Conservation (phyloP, 2,797 vertebrate genomes). For the Anableps anableps region DNA sequence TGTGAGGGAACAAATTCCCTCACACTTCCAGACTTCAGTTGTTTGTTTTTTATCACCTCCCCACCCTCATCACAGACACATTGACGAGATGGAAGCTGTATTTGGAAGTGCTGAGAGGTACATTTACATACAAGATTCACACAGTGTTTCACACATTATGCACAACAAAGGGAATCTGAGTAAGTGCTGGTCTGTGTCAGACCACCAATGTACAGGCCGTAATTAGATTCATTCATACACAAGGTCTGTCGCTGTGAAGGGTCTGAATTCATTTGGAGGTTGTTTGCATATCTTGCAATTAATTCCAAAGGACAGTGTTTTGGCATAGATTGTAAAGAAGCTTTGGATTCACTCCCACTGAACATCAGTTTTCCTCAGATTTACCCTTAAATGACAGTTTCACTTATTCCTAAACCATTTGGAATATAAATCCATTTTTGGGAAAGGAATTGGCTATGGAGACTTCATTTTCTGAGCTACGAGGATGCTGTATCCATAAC, state of each 20-base stretch:
- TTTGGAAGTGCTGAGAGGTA: slow-evolving; percentile 40
- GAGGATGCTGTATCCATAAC: neutral
- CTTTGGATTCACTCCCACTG: slow-evolving; percentile 7
- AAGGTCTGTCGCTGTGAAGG: slow-evolving; percentile 32
- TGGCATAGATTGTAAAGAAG: slow-evolving; percentile 1
- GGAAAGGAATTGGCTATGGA: neutral
- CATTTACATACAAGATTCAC: slow-evolving; percentile 43
- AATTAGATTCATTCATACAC: slow-evolving; percentile 57
- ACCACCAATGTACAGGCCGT: slow-evolving; percentile 31
- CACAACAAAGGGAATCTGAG: slow-evolving; percentile 36
- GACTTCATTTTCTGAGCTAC: neutral
- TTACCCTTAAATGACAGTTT: slow-evolving; percentile 4
- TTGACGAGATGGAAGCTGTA: slow-evolving; percentile 23
- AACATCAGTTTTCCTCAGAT: slow-evolving; percentile 5
- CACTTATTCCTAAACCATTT: neutral
- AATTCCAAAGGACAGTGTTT: slow-evolving; percentile 18
- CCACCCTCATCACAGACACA: slow-evolving; percentile 26
- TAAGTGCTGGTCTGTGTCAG: slow-evolving; percentile 38
- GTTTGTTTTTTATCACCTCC: slow-evolving; percentile 39
- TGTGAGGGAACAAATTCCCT: slow-evolving; percentile 3
- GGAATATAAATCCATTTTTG: neutral
- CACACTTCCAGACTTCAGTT: slow-evolving; percentile 7
- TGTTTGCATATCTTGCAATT: slow-evolving; percentile 31
- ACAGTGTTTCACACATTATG: slow-evolving; percentile 33
- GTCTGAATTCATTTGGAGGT: slow-evolving; percentile 44